Evolutionary conservation across 2,797 vertebrate species (phyloP).

Genomic region (Gobio occitaniae): DNA sequence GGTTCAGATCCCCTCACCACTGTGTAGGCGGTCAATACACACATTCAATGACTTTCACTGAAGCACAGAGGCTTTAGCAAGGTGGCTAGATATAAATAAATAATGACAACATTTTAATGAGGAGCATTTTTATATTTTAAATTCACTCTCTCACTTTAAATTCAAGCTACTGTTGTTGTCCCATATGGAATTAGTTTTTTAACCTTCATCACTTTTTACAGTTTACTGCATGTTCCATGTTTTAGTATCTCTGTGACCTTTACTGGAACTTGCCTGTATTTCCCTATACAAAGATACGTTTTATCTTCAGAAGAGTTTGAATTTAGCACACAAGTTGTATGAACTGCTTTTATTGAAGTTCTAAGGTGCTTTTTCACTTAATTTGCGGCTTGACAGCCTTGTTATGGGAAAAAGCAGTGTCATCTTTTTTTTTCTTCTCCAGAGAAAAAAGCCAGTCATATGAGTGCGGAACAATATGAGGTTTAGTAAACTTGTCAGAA

Average conservation of each 20-base stretch:
- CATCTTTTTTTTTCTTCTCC: neutral
- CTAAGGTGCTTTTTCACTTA: neutral
- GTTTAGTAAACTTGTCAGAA: neutral
- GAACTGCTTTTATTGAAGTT: neutral
- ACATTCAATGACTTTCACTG: constrained; percentile 30
- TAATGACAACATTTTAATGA: neutral
- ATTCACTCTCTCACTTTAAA: neutral
- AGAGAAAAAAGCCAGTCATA: neutral
- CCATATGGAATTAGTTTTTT: constrained; percentile 15
- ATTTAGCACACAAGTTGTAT: neutral
- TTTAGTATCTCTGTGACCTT: neutral
- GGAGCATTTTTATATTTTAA: neutral
- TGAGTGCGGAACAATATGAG: neutral
- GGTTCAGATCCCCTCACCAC: constrained; percentile 35
- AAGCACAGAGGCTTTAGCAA: constrained; percentile 1
- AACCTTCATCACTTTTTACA: neutral
- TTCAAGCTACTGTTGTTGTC: neutral
- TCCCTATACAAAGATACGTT: neutral
- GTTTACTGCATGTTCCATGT: neutral
- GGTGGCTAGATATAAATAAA: constrained; percentile 5
- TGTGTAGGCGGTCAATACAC: constrained; percentile 22
- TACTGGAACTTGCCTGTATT: neutral
- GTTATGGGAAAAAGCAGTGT: neutral
- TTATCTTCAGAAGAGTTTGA: neutral
- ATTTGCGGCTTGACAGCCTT: neutral